Evolutionary conservation across 37 sponge, comb jelly and placozoan genomes (phyloP).

Genomic region (Crambe crambe): DNA sequence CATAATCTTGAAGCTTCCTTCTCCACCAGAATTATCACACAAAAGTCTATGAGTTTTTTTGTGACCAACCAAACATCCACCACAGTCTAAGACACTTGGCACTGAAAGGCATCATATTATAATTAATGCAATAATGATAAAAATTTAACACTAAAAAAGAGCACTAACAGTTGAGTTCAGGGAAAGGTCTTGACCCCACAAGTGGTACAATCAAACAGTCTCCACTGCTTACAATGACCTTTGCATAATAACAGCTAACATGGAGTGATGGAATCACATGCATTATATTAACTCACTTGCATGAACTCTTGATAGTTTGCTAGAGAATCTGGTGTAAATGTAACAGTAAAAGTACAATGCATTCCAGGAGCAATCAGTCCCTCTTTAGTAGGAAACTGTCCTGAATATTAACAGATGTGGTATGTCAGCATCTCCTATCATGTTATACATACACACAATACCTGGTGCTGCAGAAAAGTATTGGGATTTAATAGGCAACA

Average conservation of each 20-base stretch:
- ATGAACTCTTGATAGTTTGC: slow-evolving; percentile 63
- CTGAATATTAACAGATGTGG: background rate
- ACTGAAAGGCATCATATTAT: slow-evolving; percentile 10
- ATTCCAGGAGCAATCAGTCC: slow-evolving; percentile 82
- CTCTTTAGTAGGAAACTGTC: slow-evolving; percentile 50
- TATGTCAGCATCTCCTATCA: background rate
- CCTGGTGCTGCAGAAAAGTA: slow-evolving; percentile 48
- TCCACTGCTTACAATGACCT: slow-evolving; percentile 65
- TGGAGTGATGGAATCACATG: background rate
- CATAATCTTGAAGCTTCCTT: slow-evolving; percentile 47
- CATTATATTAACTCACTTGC: slow-evolving; percentile 24
- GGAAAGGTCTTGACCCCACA: slow-evolving; percentile 54
- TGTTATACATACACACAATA: slow-evolving; percentile 7
- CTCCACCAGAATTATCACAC: slow-evolving; percentile 69
- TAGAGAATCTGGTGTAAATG: slow-evolving; percentile 76
- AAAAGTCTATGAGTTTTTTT: background rate
- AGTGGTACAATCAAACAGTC: slow-evolving; percentile 49
- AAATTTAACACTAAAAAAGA: background rate
- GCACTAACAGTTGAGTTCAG: slow-evolving; percentile 48
- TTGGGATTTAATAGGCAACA: slow-evolving; percentile 52
- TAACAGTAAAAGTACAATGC: slow-evolving; percentile 48
- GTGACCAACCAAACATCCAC: slow-evolving; percentile 62
- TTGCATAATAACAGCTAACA: background rate
- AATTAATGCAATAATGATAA: background rate
- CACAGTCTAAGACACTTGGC: slow-evolving; percentile 52